A percentile compares a stretch with the other conserved stretches of the same genome.
Evolutionary conservation across 2,888 invertebrate genomes (phyloP).

Genomic region (Dolichomitus sp.): DNA sequence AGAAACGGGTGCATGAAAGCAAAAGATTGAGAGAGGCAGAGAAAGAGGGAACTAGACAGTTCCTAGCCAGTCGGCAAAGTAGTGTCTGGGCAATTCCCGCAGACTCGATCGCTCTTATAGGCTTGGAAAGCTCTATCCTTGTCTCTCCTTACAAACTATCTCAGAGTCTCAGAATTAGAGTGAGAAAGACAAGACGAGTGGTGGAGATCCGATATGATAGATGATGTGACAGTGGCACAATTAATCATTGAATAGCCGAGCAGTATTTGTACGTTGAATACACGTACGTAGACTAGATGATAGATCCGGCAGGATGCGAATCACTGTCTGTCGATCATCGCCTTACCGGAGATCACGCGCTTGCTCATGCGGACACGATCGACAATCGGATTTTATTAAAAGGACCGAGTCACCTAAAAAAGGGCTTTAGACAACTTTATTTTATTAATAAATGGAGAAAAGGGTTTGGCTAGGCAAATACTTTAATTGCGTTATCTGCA

Average conservation of each 20-base stretch:
- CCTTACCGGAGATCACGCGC: conserved; percentile 22
- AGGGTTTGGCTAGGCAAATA: too few relatives aligned
- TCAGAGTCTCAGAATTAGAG: neutral
- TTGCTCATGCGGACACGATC: conserved; percentile 45
- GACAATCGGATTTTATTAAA: conserved; percentile 48
- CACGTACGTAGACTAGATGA: conserved; percentile 10
- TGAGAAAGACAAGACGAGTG: conserved; percentile 32
- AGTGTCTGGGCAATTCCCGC: conserved; percentile 57
- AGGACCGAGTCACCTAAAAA: too few relatives aligned
- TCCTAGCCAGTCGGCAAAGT: neutral
- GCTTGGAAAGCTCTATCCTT: conserved; percentile 8
- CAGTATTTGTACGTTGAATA: conserved; percentile 47
- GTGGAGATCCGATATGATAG: conserved; percentile 71
- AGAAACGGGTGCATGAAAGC: neutral
- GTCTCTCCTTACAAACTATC: conserved; percentile 6
- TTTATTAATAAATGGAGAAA: too few relatives aligned
- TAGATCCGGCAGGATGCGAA: conserved; percentile 49
- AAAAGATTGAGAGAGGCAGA: conserved; percentile 20
- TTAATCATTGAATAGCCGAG: conserved; percentile 76
- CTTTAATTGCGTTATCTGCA: too few relatives aligned
- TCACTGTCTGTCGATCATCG: conserved; percentile 59
- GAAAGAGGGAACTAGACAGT: conserved; percentile 44
- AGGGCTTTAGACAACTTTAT: too few relatives aligned
- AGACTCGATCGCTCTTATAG: conserved; percentile 23
- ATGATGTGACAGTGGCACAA: conserved; percentile 75